Base-by-base conservation (phyloP, 2,888 invertebrate genomes). In the Aphidoletes aphidimyza region DNA sequence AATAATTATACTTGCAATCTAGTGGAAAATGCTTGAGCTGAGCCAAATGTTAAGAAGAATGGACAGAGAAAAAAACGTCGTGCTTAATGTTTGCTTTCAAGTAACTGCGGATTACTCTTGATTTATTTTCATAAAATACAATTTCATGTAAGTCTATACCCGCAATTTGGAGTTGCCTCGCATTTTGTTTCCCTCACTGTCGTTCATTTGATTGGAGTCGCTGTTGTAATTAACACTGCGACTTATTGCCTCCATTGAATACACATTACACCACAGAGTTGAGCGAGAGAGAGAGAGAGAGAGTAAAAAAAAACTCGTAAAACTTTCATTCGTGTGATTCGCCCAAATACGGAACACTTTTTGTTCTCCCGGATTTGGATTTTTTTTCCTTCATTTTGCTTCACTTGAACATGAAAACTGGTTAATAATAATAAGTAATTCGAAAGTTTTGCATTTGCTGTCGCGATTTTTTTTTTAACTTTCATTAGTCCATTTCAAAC, bases 1-100 rank as follows among this genome's bases (percentile, higher is more conserved):
- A 69, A 69, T 69, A 69, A 69, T 69, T 69, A 69, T 69, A 30
- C 69, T 69, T 69, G 2, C 30, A 69, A 69, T 69, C 17, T 34
- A 69, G 69, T 69, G 69, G 69, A 69, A 69, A 69, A 30, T 69
- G 69, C n/a, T 30, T 69, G 69, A 54, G 54, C 9, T n/a, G n/a
- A 54, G 6, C 9, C 2, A 54, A 54, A 54, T 22, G 30, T 14
- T n/a, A n/a, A n/a, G n/a, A n/a, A n/a, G n/a, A n/a, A n/a, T n/a
- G n/a, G n/a, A n/a, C 14, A 11, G 69, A 69, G 14, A 54, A 54
- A 54, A 3, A 54, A 54, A 54, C 5, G 2, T 2, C 17, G 47
- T 2, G 14, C 3, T 22, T 26, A 2, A 11, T 69, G 69, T 69
- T 69, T 69, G 30, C 34, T 69, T 69, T 54, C 69, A 69, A 54